phyloP scores from a whole-genome alignment of 2,113 vertebrate genomes.

The Haemorhous mexicanus region DNA sequence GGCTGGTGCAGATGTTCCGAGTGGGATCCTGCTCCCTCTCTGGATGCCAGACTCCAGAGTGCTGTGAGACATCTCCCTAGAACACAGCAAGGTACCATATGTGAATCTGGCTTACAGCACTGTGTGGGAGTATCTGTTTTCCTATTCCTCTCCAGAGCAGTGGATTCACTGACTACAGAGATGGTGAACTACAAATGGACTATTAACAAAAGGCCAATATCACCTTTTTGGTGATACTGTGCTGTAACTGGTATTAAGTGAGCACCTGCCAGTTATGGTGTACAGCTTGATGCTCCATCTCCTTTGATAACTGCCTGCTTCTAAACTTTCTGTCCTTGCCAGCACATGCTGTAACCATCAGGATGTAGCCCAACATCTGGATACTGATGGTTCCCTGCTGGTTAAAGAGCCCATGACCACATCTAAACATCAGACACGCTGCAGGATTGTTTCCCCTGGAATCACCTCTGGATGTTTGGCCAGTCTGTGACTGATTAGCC shows the following conservation, averaged over 20 bases:
- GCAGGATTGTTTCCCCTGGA: neutral
- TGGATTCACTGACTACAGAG: neutral
- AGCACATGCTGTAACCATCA: constrained; percentile 40
- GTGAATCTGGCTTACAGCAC: constrained; percentile 13
- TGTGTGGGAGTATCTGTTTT: neutral
- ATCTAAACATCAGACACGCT: neutral
- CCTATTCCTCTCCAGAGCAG: neutral
- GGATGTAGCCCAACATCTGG: constrained; percentile 35
- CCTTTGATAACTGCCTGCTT: neutral
- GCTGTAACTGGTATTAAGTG: neutral
- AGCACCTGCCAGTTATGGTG: neutral
- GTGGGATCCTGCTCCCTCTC: neutral
- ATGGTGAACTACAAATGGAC: neutral
- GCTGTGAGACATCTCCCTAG: neutral
- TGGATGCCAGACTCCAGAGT: neutral
- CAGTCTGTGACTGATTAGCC: neutral
- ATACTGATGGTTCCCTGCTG: constrained; percentile 44
- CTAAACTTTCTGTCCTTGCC: neutral
- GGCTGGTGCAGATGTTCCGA: constrained; percentile 17
- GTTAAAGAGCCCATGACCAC: constrained; percentile 4
- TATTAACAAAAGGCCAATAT: neutral
- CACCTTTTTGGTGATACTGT: neutral
- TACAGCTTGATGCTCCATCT: neutral
- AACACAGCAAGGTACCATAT: neutral
- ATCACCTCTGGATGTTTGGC: constrained; percentile 3